phyloP scores from a whole-genome alignment of 2,797 vertebrate genomes.

The Xiphorhynchus erythropygius region DNA sequence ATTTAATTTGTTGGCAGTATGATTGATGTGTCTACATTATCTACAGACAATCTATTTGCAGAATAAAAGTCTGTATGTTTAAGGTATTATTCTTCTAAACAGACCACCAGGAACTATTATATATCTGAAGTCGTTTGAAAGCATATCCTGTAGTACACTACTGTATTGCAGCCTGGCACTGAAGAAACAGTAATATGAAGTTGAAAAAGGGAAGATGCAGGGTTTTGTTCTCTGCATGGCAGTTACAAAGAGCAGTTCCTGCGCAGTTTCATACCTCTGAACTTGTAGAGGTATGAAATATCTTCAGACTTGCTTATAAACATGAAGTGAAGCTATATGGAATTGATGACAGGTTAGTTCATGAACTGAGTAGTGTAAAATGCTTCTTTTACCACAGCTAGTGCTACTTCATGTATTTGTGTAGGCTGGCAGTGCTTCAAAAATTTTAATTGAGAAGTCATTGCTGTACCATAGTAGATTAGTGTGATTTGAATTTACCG shows the following conservation, averaged over 20 bases:
- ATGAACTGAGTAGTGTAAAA: not conserved
- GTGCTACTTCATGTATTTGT: not conserved
- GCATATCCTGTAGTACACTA: not conserved
- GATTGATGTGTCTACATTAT: not conserved
- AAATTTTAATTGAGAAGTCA: not conserved
- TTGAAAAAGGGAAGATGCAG: not conserved
- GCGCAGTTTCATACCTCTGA: not conserved
- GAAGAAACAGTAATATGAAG: not conserved
- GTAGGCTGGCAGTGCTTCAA: not conserved
- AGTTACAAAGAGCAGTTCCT: not conserved
- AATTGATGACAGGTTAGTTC: not conserved
- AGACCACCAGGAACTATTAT: not conserved
- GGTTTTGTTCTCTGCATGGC: not conserved
- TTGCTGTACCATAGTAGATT: not conserved
- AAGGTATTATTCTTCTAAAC: not conserved
- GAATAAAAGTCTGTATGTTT: not conserved
- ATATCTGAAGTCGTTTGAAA: not conserved
- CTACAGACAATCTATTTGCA: not conserved
- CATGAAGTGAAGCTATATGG: not conserved
- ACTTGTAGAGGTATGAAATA: not conserved
- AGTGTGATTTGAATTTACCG: not conserved
- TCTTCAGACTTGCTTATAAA: not conserved
- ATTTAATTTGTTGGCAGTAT: not conserved
- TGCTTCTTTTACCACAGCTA: not conserved
- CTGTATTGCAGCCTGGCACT: not conserved